phyloP scores from a whole-genome alignment of 2,888 invertebrate genomes.

The Sturmia bella region DNA sequence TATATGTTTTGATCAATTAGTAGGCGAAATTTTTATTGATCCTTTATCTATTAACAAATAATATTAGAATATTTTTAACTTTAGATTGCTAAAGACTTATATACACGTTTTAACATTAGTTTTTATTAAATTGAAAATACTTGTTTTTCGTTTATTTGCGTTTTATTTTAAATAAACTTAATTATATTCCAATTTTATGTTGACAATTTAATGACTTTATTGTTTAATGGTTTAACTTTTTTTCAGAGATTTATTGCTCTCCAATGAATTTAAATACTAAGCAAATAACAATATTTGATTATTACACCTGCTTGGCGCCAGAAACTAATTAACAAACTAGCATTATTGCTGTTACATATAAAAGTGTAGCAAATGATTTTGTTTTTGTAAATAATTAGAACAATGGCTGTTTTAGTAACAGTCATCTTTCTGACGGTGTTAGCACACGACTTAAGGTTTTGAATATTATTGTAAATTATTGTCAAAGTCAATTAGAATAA shows the following conservation, averaged over 20 bases:
- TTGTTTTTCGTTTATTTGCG: too few relatives aligned
- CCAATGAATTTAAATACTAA: not conserved
- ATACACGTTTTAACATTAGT: too few relatives aligned
- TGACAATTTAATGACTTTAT: not conserved
- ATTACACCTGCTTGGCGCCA: conserved; percentile 28
- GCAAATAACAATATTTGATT: conserved; percentile 7
- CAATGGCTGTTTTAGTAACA: not conserved
- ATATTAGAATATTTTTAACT: too few relatives aligned
- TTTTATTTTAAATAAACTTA: not conserved
- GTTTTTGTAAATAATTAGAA: conserved; percentile 4
- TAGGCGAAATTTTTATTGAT: too few relatives aligned
- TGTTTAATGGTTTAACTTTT: not conserved
- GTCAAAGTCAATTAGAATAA: conserved; percentile 15
- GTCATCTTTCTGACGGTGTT: conserved; percentile 6
- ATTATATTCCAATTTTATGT: too few relatives aligned
- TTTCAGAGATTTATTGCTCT: conserved; percentile 3
- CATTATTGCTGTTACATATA: not conserved
- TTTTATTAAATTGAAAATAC: not conserved
- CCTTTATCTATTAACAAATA: too few relatives aligned
- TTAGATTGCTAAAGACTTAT: too few relatives aligned
- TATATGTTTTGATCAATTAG: too few relatives aligned
- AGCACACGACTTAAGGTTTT: not conserved
- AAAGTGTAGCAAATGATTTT: not conserved
- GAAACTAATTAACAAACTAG: conserved; percentile 8
- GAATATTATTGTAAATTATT: not conserved